Evolutionary conservation across 2,113 vertebrate species (phyloP).

Genomic region (Leucoraja erinaceus): DNA sequence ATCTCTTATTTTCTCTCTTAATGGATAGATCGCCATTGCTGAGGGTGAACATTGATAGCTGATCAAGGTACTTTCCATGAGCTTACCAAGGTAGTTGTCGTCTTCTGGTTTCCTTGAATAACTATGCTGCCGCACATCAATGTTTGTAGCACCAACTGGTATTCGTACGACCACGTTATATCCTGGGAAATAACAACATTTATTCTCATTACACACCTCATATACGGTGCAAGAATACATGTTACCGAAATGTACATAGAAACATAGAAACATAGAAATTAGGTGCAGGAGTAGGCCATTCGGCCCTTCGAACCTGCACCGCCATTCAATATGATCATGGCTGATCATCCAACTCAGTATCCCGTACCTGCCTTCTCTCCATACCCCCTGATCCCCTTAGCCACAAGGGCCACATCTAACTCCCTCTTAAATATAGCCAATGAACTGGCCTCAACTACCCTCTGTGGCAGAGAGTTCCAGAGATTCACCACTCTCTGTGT

Average conservation of each 20-base stretch:
- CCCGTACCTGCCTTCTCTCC: too few relatives aligned
- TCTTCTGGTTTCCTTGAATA: conserved; percentile 94
- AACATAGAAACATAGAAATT: too few relatives aligned
- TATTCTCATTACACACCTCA: not conserved
- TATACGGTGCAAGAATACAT: not conserved
- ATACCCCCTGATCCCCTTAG: too few relatives aligned
- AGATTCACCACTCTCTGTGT: too few relatives aligned
- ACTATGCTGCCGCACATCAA: conserved; percentile 95
- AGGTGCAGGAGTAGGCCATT: too few relatives aligned
- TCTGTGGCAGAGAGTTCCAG: too few relatives aligned
- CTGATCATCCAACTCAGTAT: too few relatives aligned
- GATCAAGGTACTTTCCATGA: not conserved
- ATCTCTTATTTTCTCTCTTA: not conserved
- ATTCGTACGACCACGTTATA: conserved; percentile 91
- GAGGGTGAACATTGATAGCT: not conserved
- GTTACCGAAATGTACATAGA: not conserved
- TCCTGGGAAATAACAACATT: conserved; percentile 59
- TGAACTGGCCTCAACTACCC: too few relatives aligned
- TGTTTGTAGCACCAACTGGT: conserved; percentile 91
- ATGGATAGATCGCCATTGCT: not conserved
- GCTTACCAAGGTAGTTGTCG: conserved; percentile 98
- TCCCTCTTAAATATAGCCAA: too few relatives aligned
- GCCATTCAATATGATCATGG: too few relatives aligned
- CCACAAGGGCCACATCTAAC: too few relatives aligned
- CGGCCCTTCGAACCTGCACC: too few relatives aligned